Base-by-base conservation (phyloP, 64 coral and sea anemone species). In the Dendrophyllia cribrosa region DNA sequence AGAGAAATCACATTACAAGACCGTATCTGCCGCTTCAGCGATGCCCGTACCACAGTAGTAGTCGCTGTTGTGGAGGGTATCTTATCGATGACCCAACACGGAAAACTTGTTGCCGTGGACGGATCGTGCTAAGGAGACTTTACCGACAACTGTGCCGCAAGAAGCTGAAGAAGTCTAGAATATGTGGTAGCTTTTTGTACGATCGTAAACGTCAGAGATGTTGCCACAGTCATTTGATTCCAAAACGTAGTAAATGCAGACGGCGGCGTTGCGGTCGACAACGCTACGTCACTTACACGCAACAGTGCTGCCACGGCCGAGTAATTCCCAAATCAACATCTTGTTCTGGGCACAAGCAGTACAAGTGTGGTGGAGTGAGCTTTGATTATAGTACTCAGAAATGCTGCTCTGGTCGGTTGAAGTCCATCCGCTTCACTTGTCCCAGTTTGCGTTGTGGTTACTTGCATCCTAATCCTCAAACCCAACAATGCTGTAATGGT, bases 391-490 rank as follows among this genome's bases (percentile, higher is more conserved):
- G 15, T 4, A 19, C 12, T 2, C 13, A 64, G 4, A 60, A 81
- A 58, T 81, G 78, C 19, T 81, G 78, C 23, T 81, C 9, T 19
- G 13, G 25, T 43, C 78, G 26, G 78, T 17, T 81, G 23, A 16
- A 62, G 16, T 26, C 78, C 14, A 34, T 61, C 19, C 55, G 20
- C 4, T 45, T 8, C 22, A 11, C 22, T 12, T 81, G 78, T 56
- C 2, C 2, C 8, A 14, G 26, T 11, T 9, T 44, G 23, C 24
- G 10, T 4, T 81, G 78, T 77, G 75, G 75, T 17, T 4, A 24
- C 13, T 6, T 17, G 9, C 17, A 12, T 19, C 51, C 11, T 5
- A 13, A 77, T 77, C 75, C 75, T 12, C 75, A n/a, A 9, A 50
- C 48, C 6, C 51, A 77, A 5, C 46, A 76, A 51, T 76, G 74